A percentile compares a stretch with the other conserved stretches of the same genome.
phyloP scores from a whole-genome alignment of 2,113 vertebrate species.

The Psammodynastes pulverulentus region DNA sequence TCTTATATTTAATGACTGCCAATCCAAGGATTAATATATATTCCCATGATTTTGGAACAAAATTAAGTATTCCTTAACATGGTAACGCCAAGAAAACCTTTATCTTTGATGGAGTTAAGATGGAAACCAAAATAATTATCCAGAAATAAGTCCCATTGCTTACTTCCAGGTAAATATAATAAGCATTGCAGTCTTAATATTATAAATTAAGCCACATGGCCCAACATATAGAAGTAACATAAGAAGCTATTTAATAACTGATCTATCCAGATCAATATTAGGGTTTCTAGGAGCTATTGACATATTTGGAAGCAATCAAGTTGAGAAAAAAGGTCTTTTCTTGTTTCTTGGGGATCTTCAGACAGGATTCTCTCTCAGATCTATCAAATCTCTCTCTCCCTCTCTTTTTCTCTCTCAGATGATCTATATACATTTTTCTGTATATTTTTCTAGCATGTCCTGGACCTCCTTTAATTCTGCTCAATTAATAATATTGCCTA shows the following conservation, averaged over 20 bases:
- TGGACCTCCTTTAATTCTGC: not conserved
- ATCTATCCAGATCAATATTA: not conserved
- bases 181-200: not conserved
- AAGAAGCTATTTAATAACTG: not conserved
- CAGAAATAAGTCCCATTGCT: not conserved
- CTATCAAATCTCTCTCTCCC: not conserved
- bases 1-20: not conserved
- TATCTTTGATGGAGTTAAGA: not conserved
- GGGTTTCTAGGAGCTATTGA: not conserved
- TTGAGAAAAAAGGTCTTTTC: not conserved
- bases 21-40: not conserved
- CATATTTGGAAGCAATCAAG: not conserved
- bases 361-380: not conserved
- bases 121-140: not conserved
- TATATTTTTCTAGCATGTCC: not conserved
- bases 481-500: not conserved
- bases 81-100: not conserved
- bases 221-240: not conserved
- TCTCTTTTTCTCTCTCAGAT: no score
- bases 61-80: not conserved
- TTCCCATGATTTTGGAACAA: not conserved
- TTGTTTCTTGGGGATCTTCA: not conserved
- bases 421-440: not conserved
- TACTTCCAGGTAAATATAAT: not conserved
- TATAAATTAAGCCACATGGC: not conserved